Evolutionary conservation across 2,888 invertebrate species (phyloP).

Genomic region (Branchellion lobata): DNA sequence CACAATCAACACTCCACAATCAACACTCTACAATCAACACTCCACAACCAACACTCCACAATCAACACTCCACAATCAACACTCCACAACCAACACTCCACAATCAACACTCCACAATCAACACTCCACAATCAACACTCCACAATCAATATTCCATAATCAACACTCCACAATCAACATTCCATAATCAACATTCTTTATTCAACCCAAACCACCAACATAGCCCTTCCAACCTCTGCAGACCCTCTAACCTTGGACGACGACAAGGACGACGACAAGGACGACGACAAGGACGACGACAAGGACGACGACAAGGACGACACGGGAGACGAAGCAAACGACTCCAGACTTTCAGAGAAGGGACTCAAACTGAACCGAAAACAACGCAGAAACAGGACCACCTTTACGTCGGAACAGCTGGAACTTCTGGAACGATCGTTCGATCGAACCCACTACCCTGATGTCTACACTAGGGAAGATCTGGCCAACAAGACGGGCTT

Average conservation of each 20-base stretch:
- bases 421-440: slow-evolving; percentile 83
- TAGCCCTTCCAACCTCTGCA: too few relatives aligned
- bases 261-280: neutral
- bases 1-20: too few relatives aligned
- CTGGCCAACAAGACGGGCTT: slow-evolving; percentile 84
- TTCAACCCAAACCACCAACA: too few relatives aligned
- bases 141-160: too few relatives aligned
- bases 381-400: slow-evolving; percentile 85
- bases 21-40: too few relatives aligned
- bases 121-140: too few relatives aligned
- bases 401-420: slow-evolving; percentile 87
- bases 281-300: neutral
- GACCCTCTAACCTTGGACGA: slow-evolving; percentile 8
- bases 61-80: too few relatives aligned
- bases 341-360: slow-evolving; percentile 71
- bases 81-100: too few relatives aligned
- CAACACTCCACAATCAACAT: too few relatives aligned
- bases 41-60: too few relatives aligned
- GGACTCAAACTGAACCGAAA: slow-evolving; percentile 85
- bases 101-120: too few relatives aligned
- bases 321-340: neutral
- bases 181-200: too few relatives aligned
- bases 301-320: neutral
- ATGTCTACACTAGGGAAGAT: slow-evolving; percentile 89
- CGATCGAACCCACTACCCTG: slow-evolving; percentile 89